Evolutionary conservation across 2,113 vertebrate species (phyloP).

Genomic region (Psilopogon haemacephalus): DNA sequence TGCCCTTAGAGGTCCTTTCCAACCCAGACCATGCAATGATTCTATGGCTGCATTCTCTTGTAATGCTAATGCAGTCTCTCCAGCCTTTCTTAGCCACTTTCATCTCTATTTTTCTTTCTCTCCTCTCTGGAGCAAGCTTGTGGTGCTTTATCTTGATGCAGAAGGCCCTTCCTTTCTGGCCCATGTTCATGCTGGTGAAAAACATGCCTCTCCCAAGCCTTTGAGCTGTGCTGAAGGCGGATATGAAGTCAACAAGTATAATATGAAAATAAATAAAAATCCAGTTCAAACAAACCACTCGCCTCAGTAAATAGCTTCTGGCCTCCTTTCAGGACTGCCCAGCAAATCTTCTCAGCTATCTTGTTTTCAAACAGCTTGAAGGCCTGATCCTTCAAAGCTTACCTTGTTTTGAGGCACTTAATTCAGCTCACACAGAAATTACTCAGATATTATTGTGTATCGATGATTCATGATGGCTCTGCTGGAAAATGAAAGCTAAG

Average conservation of each 20-base stretch:
- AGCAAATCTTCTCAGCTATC: slow-evolving; percentile 44
- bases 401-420: slow-evolving; percentile 70
- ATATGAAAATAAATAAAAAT: slow-evolving; percentile 76
- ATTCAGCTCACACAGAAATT: slow-evolving; percentile 23
- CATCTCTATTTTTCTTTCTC: background rate
- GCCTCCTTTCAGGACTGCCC: slow-evolving; percentile 49
- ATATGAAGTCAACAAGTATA: slow-evolving; percentile 73
- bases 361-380: slow-evolving; percentile 50
- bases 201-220: slow-evolving; percentile 46
- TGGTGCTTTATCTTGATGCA: slow-evolving; percentile 56
- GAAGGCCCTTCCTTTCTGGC: slow-evolving; percentile 71
- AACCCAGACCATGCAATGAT: too few relatives aligned
- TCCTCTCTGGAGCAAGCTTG: background rate
- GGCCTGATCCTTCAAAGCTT: slow-evolving; percentile 59
- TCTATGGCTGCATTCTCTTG: background rate
- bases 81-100: background rate
- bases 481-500: slow-evolving; percentile 69
- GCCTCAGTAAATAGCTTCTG: slow-evolving; percentile 67
- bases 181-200: background rate
- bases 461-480: slow-evolving; percentile 71
- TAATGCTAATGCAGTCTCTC: background rate
- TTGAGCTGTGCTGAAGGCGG: slow-evolving; percentile 45
- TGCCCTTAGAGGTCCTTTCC: too few relatives aligned
- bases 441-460: slow-evolving; percentile 67
- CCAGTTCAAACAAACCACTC: slow-evolving; percentile 68